Conservation (phyloP, 2,888 invertebrate genomes). For the Metopia argyrocephala region DNA sequence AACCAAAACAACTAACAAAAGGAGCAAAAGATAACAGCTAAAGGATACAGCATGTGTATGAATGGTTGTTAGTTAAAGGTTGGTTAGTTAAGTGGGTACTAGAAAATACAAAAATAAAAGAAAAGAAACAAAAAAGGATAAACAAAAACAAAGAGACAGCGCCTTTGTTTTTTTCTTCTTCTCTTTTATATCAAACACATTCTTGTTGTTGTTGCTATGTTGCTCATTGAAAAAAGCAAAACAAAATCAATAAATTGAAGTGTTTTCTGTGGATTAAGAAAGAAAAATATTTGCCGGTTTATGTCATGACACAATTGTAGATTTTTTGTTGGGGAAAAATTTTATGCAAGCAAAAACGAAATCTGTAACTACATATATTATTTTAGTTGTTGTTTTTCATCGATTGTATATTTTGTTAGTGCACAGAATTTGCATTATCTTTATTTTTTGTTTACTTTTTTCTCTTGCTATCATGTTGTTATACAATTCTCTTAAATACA, state of each 20-base stretch:
- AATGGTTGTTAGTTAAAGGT: background rate
- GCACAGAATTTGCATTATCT: no score
- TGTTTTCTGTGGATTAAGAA: background rate
- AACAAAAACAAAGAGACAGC: constrained; percentile 63
- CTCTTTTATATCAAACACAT: background rate
- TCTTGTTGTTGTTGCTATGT: background rate
- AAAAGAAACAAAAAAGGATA: constrained; percentile 31
- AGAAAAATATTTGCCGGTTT: constrained; percentile 28
- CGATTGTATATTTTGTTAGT: constrained; percentile 11
- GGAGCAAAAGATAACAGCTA: background rate
- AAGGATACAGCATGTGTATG: constrained; percentile 41
- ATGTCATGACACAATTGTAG: background rate
- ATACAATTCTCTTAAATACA: constrained; percentile 12
- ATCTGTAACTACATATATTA: no score
- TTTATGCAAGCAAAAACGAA: no score
- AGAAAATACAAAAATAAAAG: background rate
- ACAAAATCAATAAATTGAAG: background rate
- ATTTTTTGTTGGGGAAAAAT: no score
- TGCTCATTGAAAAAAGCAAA: background rate
- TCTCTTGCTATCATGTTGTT: background rate
- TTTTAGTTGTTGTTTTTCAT: background rate
- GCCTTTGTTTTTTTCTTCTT: constrained; percentile 54
- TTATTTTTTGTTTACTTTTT: background rate
- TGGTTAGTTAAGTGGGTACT: background rate
- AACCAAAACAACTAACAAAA: constrained; percentile 36